These are phyloP conservation scores for Cryptops parisi DNA, from an alignment of 2,888 invertebrate species.

Conservation along the genomic window DNA sequence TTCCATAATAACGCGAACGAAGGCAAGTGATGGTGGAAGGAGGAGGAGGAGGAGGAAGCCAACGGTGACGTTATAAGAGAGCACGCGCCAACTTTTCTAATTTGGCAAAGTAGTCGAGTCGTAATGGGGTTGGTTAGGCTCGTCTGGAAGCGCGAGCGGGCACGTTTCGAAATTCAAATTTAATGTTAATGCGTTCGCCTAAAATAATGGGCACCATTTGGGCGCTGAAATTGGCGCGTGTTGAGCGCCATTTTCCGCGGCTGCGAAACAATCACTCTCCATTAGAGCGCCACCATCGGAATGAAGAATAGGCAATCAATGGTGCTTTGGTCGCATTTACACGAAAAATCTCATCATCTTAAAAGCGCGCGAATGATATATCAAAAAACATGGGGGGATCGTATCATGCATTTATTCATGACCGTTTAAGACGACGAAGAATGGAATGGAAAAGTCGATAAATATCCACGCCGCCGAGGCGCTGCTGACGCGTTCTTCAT, in stretches of 20 bases:
- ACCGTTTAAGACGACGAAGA: slow-evolving; percentile 12
- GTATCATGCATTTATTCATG: slow-evolving; percentile 19
- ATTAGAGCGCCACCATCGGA: slow-evolving; percentile 16
- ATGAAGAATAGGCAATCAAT: slow-evolving; percentile 19
- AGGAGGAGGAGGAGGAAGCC: too few species aligned
- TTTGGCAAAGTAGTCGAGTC: slow-evolving; percentile 11
- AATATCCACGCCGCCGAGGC: not conserved
- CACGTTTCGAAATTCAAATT: slow-evolving; percentile 20
- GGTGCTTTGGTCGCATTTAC: slow-evolving; percentile 18
- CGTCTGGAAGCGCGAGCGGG: too few species aligned
- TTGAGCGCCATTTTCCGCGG: slow-evolving; percentile 12
- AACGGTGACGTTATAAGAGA: too few species aligned
- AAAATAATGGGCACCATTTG: slow-evolving; percentile 18
- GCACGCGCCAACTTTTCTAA: slow-evolving; percentile 15
- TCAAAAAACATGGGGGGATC: slow-evolving; percentile 14
- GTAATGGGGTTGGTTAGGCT: not conserved
- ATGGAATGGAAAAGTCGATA: slow-evolving; percentile 5
- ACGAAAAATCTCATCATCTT: slow-evolving; percentile 20
- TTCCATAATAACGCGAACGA: too few species aligned
- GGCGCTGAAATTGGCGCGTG: slow-evolving; percentile 15
- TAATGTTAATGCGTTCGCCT: slow-evolving; percentile 19
- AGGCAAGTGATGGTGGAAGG: too few species aligned
- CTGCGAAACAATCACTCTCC: slow-evolving; percentile 15
- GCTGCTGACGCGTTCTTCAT: not conserved
- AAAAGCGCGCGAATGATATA: slow-evolving; percentile 16